Evolutionary conservation across 2,888 invertebrate species (phyloP), one percentile per base, ranked within the genome.

Genomic region (Cheilosia pagana): DNA sequence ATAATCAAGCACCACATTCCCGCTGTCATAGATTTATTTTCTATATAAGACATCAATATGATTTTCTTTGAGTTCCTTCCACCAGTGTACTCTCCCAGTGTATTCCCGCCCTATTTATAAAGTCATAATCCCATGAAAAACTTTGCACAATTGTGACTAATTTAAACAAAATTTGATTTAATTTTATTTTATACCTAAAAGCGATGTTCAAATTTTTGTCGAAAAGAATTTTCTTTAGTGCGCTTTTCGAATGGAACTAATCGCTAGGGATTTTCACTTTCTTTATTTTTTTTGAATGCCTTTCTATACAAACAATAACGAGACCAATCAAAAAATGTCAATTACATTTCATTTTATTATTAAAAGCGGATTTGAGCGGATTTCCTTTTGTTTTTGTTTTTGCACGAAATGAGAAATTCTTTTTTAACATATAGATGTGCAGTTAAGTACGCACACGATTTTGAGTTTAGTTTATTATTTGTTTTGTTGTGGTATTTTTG

Each of bases 351-450:
- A 83, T 83, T 83, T 83, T 81, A 31, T 76, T 50, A 41, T 45
- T 60, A 19, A 23, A 55, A 39, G 12, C 59, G 31, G 4, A 41
- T 25, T 79, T 39, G 28, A 0, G 45, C 62, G 43, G n/a, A n/a
- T n/a, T 39, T 31, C 31, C 31, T 19, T 55, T 55, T 55, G 50
- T 4, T 25, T 10, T 65, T 43, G 25, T 31, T 67, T 63, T 28
- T 82, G 71, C 72, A 77, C 82, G 82, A 82, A 78, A 82, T 82
- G 82, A 82, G 82, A 78, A 82, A 78, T 72, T 41, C n/a, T 52
- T 59, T 59, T 45, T 48, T 43, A 14, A 50, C 14, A 50, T 23
- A 25, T 39, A 57, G 43, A 45, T 39, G 65, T 52, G 57, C 57
- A 72, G 41, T 74, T 19, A 68, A 25, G 21, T 67, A 67, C 25